Percentiles rank a stretch among this genome's conserved stretches.
phyloP scores from a whole-genome alignment of 2,113 vertebrate genomes.

The Colius striatus region DNA sequence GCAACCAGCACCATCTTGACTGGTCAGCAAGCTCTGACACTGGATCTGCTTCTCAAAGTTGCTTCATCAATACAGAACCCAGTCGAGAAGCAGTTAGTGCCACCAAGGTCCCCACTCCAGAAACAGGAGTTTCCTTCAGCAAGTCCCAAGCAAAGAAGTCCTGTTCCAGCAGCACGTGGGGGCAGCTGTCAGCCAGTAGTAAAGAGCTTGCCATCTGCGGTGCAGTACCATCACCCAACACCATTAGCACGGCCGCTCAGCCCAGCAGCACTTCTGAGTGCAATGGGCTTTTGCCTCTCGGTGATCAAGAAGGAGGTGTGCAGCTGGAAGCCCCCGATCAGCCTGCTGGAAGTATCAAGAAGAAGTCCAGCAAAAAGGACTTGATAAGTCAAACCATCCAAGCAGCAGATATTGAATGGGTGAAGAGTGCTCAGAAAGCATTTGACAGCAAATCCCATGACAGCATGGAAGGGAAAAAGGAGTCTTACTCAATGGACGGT shows the following conservation, averaged over 20 bases:
- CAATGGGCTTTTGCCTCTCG: conserved; percentile 72
- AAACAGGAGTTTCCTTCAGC: conserved; percentile 80
- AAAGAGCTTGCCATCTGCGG: conserved; percentile 75
- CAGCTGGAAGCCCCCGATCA: conserved; percentile 86
- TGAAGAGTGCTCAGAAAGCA: conserved; percentile 85
- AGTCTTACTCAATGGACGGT: conserved; percentile 76
- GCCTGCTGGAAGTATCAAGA: conserved; percentile 84
- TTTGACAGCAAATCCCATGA: conserved; percentile 81
- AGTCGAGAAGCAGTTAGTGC: conserved; percentile 81
- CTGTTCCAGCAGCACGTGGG: conserved; percentile 73
- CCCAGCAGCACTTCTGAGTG: conserved; percentile 65
- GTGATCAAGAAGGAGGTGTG: conserved; percentile 82
- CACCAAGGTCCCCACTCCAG: conserved; percentile 79
- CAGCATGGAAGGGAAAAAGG: conserved; percentile 84
- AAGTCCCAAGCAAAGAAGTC: conserved; percentile 85
- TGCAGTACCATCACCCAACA: conserved; percentile 62
- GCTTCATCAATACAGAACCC: conserved; percentile 83
- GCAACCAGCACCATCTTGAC: conserved; percentile 86
- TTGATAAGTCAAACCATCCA: conserved; percentile 80
- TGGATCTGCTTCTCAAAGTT: conserved; percentile 80
- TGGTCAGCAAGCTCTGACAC: conserved; percentile 85
- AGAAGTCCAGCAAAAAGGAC: conserved; percentile 93
- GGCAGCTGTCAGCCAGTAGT: conserved; percentile 69
- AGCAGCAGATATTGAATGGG: conserved; percentile 84
- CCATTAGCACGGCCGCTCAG: conserved; percentile 33